A percentile compares a stretch with the other conserved stretches of the same genome.
These are phyloP conservation scores for Falco rusticolus DNA, from an alignment of 2,797 vertebrate species.

Conservation along the genomic window DNA sequence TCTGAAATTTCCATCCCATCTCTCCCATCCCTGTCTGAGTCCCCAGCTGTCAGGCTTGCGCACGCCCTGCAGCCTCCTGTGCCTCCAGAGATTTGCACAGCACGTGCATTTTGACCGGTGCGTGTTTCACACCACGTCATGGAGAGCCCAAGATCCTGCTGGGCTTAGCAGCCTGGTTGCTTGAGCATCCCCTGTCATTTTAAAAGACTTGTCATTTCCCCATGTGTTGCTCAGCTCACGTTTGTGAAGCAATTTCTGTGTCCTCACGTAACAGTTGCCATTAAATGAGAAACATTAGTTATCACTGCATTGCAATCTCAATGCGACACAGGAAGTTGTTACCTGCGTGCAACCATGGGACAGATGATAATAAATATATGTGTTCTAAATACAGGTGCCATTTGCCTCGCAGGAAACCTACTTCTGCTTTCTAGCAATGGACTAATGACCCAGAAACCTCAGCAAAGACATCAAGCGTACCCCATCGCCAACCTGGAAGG, in stretches of 20 bases:
- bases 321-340: neutral
- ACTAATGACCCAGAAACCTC: neutral
- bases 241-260: neutral
- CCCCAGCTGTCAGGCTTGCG: accelerated
- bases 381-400: neutral
- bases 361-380: neutral
- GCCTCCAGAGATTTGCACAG: neutral
- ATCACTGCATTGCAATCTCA: neutral
- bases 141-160: neutral
- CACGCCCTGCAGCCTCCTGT: neutral
- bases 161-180: neutral
- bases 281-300: neutral
- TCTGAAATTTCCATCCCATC: neutral
- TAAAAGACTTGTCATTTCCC: neutral
- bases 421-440: neutral
- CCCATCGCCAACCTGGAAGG: neutral
- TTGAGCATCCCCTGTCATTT: neutral
- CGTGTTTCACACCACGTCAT: neutral
- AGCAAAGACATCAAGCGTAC: neutral
- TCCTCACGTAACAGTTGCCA: neutral
- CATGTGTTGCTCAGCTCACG: accelerated
- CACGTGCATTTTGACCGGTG: neutral
- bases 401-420: neutral
- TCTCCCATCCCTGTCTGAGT: neutral
- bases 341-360: neutral